Percentiles rank a stretch among this genome's conserved stretches.
Conservation (phyloP, 1,140 invertebrate genomes). For the Calephelis nemesis region DNA sequence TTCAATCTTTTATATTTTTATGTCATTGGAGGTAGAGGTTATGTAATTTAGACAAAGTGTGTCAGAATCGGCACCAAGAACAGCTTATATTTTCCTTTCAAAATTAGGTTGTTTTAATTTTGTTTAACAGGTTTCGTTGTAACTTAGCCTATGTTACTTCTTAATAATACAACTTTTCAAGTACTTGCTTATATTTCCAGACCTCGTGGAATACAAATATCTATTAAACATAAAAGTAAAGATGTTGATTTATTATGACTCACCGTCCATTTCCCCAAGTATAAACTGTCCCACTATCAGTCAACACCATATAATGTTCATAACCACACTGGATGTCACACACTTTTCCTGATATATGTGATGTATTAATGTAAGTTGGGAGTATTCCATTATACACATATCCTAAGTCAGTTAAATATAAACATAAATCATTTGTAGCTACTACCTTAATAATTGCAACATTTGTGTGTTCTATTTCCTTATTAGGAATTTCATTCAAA, state of each 20-base stretch:
- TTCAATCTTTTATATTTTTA: too few relatives aligned
- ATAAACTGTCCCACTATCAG: conserved; percentile 86
- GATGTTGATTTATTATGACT: conserved; percentile 7
- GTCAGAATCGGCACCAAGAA: background rate
- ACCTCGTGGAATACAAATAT: too few relatives aligned
- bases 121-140: too few relatives aligned
- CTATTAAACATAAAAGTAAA: too few relatives aligned
- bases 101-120: too few relatives aligned
- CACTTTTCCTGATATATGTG: conserved; percentile 77
- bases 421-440: conserved; percentile 39
- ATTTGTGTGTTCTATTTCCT: conserved; percentile 34
- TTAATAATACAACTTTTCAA: too few relatives aligned
- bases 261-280: conserved; percentile 91
- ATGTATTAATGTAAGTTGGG: conserved; percentile 80
- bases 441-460: conserved; percentile 41
- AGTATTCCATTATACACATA: conserved; percentile 79
- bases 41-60: too few relatives aligned
- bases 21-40: too few relatives aligned
- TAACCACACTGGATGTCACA: conserved; percentile 86
- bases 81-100: background rate
- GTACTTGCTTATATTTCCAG: too few relatives aligned
- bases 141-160: too few relatives aligned
- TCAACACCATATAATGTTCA: conserved; percentile 88
- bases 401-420: conserved; percentile 77
- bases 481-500: conserved; percentile 38